Conservation (phyloP, 2,113 vertebrate species). For the Micromys minutus region DNA sequence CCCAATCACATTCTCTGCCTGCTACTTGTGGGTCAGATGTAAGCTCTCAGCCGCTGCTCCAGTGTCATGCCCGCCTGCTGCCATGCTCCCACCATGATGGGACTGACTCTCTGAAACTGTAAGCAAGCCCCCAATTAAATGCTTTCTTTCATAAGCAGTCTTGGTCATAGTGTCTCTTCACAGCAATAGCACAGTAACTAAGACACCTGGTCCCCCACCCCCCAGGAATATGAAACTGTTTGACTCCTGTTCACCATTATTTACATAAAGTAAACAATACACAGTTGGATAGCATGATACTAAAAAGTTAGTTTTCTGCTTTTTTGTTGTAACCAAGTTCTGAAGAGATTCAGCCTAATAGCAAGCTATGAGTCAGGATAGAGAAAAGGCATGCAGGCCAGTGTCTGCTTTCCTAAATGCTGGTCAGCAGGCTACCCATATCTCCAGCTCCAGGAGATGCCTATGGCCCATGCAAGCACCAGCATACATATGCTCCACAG, state of each 20-base stretch:
- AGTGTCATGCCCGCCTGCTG: neutral
- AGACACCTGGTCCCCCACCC: neutral
- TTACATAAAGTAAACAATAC: conserved; percentile 91
- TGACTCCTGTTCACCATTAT: conserved; percentile 90
- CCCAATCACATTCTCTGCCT: neutral
- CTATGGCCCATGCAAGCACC: neutral
- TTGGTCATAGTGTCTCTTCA: neutral
- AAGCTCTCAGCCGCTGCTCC: neutral
- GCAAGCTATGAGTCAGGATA: conserved; percentile 74
- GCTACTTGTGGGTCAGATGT: neutral
- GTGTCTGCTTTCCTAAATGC: conserved; percentile 80
- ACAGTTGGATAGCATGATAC: conserved; percentile 88
- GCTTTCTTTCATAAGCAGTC: neutral
- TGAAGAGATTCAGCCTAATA: conserved; percentile 79
- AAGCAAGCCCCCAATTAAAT: neutral
- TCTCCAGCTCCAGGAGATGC: neutral
- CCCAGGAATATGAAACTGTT: conserved; percentile 89
- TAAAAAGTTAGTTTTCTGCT: conserved; percentile 85
- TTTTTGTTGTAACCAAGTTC: conserved; percentile 80
- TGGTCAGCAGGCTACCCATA: conserved; percentile 58
- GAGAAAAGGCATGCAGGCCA: conserved; percentile 83
- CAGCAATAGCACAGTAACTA: neutral
- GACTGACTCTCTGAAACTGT: neutral
- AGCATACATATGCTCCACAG: neutral
- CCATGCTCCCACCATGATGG: neutral